phyloP scores from a whole-genome alignment of 2,113 vertebrate species.

The Gambusia affinis region DNA sequence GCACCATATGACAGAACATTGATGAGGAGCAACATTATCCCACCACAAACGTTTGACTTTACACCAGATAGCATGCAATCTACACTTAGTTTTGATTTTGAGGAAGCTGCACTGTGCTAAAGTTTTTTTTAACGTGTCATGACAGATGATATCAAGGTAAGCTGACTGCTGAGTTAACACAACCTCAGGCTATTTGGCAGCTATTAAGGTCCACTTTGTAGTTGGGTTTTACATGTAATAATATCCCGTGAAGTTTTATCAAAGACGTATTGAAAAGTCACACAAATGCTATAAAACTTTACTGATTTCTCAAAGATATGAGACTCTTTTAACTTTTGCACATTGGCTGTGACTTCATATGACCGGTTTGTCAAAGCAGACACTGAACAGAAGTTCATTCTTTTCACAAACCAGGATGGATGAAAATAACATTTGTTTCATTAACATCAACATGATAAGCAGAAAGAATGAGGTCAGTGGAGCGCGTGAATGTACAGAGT shows the following conservation, averaged over 20 bases:
- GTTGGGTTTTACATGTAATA: not conserved
- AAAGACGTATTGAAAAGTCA: not conserved
- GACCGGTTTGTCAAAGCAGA: not conserved
- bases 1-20: constrained; percentile 50
- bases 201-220: not conserved
- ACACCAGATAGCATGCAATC: not conserved
- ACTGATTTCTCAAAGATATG: not conserved
- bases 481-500: too few relatives aligned
- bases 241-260: not conserved
- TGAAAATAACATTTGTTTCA: not conserved
- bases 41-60: not conserved
- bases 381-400: not conserved
- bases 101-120: not conserved
- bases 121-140: not conserved
- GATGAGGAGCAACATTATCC: not conserved
- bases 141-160: not conserved
- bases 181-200: not conserved
- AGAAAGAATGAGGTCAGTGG: not conserved
- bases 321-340: not conserved
- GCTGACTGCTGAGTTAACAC: not conserved
- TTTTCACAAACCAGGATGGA: not conserved
- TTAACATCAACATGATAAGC: too few relatives aligned
- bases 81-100: not conserved
- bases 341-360: not conserved
- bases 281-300: not conserved